Conservation (phyloP, 2,113 vertebrate genomes). For the Parus major region DNA sequence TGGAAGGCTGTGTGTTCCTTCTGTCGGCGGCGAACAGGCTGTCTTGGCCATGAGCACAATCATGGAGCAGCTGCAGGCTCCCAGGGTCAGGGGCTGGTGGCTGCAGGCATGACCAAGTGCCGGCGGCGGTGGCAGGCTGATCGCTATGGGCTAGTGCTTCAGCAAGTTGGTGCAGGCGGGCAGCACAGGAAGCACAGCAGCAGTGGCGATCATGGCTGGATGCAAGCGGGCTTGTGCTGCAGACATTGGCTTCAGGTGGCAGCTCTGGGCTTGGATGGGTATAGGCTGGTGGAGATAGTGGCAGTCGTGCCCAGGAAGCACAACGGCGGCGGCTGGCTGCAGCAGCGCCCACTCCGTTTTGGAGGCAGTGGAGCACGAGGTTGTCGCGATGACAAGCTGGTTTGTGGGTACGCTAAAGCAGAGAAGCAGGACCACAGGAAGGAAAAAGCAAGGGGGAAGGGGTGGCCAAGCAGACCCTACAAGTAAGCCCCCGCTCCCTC, state of each 20-base stretch:
- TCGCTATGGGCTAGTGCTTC: fast-evolving
- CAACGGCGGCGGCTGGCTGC: not conserved
- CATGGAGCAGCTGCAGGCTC: not conserved
- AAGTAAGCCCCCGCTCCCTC: no score
- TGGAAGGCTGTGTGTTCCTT: not conserved
- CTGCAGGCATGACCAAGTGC: not conserved
- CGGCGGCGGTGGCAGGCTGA: not conserved
- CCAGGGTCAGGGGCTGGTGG: no score
- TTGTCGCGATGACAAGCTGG: no score
- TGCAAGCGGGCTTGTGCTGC: not conserved
- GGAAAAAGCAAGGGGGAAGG: no score
- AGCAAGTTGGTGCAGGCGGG: no score
- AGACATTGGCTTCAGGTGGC: fast-evolving
- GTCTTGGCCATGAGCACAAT: fast-evolving
- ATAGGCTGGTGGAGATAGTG: not conserved
- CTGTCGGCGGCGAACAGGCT: fast-evolving
- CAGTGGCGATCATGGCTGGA: fast-evolving
- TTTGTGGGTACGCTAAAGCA: not conserved
- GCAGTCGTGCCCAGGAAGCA: not conserved
- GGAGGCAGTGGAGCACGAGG: not conserved
- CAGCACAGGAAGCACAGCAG: not conserved
- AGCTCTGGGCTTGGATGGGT: no score
- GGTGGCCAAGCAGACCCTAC: not conserved
- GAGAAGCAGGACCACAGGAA: not conserved
- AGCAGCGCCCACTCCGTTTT: fast-evolving